phyloP scores from a whole-genome alignment of 2,888 invertebrate genomes.

The Synanthedon vespiformis region DNA sequence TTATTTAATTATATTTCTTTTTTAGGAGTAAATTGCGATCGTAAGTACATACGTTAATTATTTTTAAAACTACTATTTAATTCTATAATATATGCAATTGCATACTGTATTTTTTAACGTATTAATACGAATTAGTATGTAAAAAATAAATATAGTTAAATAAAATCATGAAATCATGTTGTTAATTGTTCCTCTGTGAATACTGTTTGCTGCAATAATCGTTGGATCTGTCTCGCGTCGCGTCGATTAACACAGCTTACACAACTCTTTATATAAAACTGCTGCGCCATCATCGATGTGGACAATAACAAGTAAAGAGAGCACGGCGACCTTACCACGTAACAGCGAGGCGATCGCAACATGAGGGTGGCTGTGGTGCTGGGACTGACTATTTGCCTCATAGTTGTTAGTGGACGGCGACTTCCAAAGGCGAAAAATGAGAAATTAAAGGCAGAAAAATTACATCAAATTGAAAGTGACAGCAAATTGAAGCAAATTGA shows the following conservation, averaged over 20 bases:
- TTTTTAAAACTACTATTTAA: too few species aligned
- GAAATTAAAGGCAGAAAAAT: slow-evolving; percentile 13
- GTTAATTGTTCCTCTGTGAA: not conserved
- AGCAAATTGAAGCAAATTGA: slow-evolving; percentile 14
- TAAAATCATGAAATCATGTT: not conserved
- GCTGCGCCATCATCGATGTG: slow-evolving; percentile 48
- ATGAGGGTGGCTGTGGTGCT: slow-evolving; percentile 48
- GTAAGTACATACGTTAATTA: too few species aligned
- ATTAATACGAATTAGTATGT: too few species aligned
- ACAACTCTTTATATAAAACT: slow-evolving; percentile 67
- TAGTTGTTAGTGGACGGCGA: slow-evolving; percentile 35
- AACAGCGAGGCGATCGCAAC: slow-evolving; percentile 14
- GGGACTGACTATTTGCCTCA: slow-evolving; percentile 31
- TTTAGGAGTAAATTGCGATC: too few species aligned
- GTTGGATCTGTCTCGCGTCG: slow-evolving; percentile 36
- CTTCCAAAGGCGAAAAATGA: slow-evolving; percentile 27
- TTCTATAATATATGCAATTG: too few species aligned
- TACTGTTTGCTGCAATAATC: slow-evolving; percentile 31
- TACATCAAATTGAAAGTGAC: slow-evolving; percentile 9
- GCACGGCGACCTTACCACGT: slow-evolving; percentile 25
- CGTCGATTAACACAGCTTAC: slow-evolving; percentile 53
- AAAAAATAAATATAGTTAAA: too few species aligned
- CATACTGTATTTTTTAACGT: too few species aligned
- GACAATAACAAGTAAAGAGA: slow-evolving; percentile 42
- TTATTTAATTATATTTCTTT: too few species aligned